These are phyloP conservation scores for Blera fallax DNA, from an alignment of 2,888 invertebrate genomes.

Conservation along the genomic window DNA sequence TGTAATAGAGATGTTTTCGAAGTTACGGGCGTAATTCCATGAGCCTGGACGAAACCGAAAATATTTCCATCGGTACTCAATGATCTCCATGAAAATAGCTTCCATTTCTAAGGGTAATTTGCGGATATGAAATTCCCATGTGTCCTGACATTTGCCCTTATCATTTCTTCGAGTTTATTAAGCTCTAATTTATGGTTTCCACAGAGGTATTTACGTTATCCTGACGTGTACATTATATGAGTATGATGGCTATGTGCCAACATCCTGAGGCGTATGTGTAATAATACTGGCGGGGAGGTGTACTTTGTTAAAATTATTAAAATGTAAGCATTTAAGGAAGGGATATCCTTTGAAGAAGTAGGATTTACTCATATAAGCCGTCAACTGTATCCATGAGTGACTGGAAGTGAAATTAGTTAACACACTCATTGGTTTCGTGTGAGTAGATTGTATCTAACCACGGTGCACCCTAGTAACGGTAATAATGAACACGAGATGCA, in stretches of 20 bases:
- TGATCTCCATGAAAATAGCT: not conserved
- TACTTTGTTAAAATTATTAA: not conserved
- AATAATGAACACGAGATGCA: not conserved
- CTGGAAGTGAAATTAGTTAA: not conserved
- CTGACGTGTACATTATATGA: not conserved
- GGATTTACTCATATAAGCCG: not conserved
- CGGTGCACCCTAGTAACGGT: not conserved
- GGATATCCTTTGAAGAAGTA: not conserved
- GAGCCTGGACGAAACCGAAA: not conserved
- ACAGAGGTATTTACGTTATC: not conserved
- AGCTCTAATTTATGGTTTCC: slow-evolving; percentile 13
- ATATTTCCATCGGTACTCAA: not conserved
- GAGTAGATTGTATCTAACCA: not conserved
- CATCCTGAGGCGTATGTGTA: not conserved
- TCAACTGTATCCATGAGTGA: not conserved
- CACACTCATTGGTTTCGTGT: too few species aligned
- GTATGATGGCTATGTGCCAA: not conserved
- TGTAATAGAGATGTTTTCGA: too few species aligned
- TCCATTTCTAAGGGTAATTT: not conserved
- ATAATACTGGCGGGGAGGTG: not conserved
- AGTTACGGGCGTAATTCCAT: not conserved
- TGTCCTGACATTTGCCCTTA: not conserved
- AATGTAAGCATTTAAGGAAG: not conserved
- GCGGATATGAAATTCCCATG: not conserved
- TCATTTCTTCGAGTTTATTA: slow-evolving; percentile 1